Evolutionary conservation across 1,140 invertebrate genomes (phyloP), one percentile per base, ranked within the genome.

Genomic region (Camponotus pennsylvanicus): DNA sequence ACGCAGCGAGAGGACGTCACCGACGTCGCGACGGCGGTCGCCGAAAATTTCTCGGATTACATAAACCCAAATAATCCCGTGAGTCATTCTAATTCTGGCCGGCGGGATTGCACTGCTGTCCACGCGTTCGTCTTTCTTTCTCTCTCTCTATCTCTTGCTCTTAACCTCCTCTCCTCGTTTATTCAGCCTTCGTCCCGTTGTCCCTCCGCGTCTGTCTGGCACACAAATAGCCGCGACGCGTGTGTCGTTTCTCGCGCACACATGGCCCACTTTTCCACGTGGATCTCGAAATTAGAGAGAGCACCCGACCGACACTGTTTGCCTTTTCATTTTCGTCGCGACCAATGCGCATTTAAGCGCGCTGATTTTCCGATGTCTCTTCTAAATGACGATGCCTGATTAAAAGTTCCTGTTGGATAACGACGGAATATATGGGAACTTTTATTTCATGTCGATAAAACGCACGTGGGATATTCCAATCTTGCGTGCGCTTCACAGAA

Each of bases 61-160:
- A 90, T 90, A 91, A 91, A 90, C 85, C 79, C 87, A 85, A 91
- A 89, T 91, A 90, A 90, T 90, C 87, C 63, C 15, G 45, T 91
- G 87, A 90, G 67, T 91, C 84, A 91, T 88, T 89, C 89, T 91
- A 91, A 91, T 90, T 91, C 85, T 90, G 89, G 87, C 77, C 63
- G 61, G 49, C 63, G 80, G 78, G 76, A 37, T 91, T 89, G 88
- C 85, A 86, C 45, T 70, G 76, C 70, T 59, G 59, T 70, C 57
- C 55, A 37, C 34, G 42, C 7, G 13, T n/a, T 1, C n/a, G 15
- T 67, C 49, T 32, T 27, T 21, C 13, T n/a, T 42, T 55, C 69
- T 71, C 18, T 52, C 37, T 59, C 11, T 8, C n/a, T 8, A 32
- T 66, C 13, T 66, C 13, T 21, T 9, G 37, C 63, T 63, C 57